Percentiles rank a stretch among this genome's conserved stretches.
Evolutionary conservation across 1,140 invertebrate species (phyloP).

Genomic region (Parasteatoda tepidariorum): DNA sequence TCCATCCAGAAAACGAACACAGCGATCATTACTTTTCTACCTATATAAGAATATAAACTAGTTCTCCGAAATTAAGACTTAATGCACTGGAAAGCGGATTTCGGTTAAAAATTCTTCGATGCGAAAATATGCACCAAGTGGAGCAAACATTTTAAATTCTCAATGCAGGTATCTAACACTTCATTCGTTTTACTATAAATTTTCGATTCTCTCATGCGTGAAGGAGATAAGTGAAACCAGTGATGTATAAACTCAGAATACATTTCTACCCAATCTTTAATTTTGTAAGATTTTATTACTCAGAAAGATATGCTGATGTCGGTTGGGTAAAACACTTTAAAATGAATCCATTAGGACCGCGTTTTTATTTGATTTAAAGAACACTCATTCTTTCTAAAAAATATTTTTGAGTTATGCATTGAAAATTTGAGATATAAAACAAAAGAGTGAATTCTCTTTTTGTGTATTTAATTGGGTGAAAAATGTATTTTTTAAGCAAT

Average conservation of each 20-base stretch:
- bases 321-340: too few species aligned
- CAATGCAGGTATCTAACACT: not conserved
- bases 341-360: too few species aligned
- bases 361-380: too few species aligned
- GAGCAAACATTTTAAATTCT: slow-evolving; percentile 13
- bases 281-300: slow-evolving; percentile 23
- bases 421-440: too few species aligned
- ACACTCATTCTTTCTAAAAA: too few species aligned
- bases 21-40: too few species aligned
- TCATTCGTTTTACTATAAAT: not conserved
- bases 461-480: too few species aligned
- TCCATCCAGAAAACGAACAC: too few species aligned
- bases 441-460: too few species aligned
- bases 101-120: slow-evolving; percentile 8
- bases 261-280: not conserved
- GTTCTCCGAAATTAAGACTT: not conserved
- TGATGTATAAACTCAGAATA: slow-evolving; percentile 9
- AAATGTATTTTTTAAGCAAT: too few species aligned
- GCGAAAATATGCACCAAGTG: slow-evolving; percentile 8
- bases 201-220: not conserved
- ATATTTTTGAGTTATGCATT: too few species aligned
- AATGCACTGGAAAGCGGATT: not conserved
- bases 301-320: slow-evolving; percentile 24
- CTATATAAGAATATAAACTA: not conserved
- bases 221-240: not conserved